These are phyloP conservation scores for Chrysolina haemoptera DNA, from an alignment of 2,888 invertebrate genomes.

Conservation along the genomic window DNA sequence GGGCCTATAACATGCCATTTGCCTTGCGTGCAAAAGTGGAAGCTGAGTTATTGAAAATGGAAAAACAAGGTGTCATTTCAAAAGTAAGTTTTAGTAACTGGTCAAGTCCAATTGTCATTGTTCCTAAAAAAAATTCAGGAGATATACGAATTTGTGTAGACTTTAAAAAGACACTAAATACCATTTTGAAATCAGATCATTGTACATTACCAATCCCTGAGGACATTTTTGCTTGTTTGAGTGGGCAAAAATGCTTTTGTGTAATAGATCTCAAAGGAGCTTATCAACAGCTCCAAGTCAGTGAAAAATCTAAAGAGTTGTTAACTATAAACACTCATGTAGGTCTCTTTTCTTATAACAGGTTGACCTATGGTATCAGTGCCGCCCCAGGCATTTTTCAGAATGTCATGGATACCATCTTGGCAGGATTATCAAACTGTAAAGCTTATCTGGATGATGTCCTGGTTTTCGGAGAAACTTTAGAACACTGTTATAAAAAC, in stretches of 20 bases:
- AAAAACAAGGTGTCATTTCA: slow-evolving; percentile 49
- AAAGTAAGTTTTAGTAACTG: slow-evolving; percentile 13
- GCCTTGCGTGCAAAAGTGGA: too few relatives aligned
- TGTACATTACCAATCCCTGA: too few relatives aligned
- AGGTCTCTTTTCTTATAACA: slow-evolving; percentile 19
- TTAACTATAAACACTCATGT: slow-evolving; percentile 51
- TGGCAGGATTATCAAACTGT: too few relatives aligned
- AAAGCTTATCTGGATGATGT: slow-evolving; percentile 35
- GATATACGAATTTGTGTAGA: slow-evolving; percentile 59
- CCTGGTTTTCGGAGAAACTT: slow-evolving; percentile 20
- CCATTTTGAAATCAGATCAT: too few relatives aligned
- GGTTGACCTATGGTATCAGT: too few relatives aligned
- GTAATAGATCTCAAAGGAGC: too few relatives aligned
- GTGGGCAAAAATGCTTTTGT: too few relatives aligned
- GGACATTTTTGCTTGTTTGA: background rate
- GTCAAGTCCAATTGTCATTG: slow-evolving; percentile 59
- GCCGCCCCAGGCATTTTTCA: too few relatives aligned
- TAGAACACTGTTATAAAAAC: slow-evolving; percentile 22
- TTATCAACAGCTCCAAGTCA: slow-evolving; percentile 48
- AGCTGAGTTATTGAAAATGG: slow-evolving; percentile 37
- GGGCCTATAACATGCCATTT: too few relatives aligned
- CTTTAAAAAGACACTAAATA: slow-evolving; percentile 46
- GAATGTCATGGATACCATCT: background rate
- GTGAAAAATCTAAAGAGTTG: slow-evolving; percentile 47
- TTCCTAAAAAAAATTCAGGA: slow-evolving; percentile 54